A percentile compares a stretch with the other conserved stretches of the same genome.
Conservation (phyloP, 1,140 invertebrate genomes). For the Drosophila athabasca region DNA sequence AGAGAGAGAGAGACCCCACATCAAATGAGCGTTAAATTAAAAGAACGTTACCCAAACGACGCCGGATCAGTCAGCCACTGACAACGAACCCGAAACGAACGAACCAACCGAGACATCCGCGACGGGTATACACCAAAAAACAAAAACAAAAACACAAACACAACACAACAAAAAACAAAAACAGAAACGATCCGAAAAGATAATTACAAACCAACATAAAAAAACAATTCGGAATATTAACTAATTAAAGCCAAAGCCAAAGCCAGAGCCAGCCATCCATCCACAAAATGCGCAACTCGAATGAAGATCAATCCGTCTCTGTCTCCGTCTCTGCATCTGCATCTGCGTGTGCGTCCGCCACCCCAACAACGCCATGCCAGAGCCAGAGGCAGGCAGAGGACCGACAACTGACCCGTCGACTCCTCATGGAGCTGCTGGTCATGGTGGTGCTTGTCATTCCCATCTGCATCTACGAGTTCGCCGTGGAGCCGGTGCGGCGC, state of each 20-base stretch:
- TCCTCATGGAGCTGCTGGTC: conserved; percentile 65
- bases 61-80: conserved; percentile 68
- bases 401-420: conserved; percentile 37
- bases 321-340: not conserved
- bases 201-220: conserved; percentile 60
- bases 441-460: conserved; percentile 83
- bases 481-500: conserved; percentile 91
- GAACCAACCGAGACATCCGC: conserved; percentile 23
- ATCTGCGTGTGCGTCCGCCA: not conserved
- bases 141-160: not conserved
- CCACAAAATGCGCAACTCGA: conserved; percentile 54
- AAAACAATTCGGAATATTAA: conserved; percentile 68
- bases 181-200: conserved; percentile 48
- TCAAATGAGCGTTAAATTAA: conserved; percentile 74
- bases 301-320: conserved; percentile 38
- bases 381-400: conserved; percentile 18
- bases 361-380: not conserved
- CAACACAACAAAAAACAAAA: conserved; percentile 27
- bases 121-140: conserved; percentile 50
- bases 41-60: conserved; percentile 71
- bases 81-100: conserved; percentile 74
- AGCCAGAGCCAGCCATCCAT: conserved; percentile 27
- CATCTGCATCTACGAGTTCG: conserved; percentile 89
- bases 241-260: conserved; percentile 62
- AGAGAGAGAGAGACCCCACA: conserved; percentile 18